Percentiles rank a stretch among this genome's conserved stretches.
These are phyloP conservation scores for Coleophora flavipennella DNA, from an alignment of 2,888 invertebrate genomes.

Conservation along the genomic window DNA sequence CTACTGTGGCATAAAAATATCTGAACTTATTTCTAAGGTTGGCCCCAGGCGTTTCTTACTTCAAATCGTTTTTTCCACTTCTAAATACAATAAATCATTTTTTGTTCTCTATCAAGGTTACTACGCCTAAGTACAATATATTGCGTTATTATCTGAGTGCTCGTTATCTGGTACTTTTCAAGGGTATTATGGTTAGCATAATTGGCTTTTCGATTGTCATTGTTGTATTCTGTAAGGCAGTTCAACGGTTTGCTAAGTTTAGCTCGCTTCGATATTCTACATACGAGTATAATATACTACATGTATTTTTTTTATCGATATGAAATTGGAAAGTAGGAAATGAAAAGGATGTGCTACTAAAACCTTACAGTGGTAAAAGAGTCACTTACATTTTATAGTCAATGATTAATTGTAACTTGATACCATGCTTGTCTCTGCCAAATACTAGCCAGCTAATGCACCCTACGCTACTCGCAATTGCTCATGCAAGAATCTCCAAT, in stretches of 20 bases:
- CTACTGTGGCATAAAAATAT: too few relatives aligned
- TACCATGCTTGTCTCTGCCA: background rate
- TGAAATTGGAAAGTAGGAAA: too few relatives aligned
- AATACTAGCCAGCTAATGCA: background rate
- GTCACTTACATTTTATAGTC: too few relatives aligned
- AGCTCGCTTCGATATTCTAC: too few relatives aligned
- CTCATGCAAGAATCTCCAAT: conserved; percentile 4
- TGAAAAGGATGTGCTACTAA: too few relatives aligned
- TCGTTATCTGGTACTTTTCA: conserved; percentile 33
- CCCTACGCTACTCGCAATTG: background rate
- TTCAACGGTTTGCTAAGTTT: too few relatives aligned
- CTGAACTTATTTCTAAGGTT: too few relatives aligned
- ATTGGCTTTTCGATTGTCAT: conserved; percentile 24
- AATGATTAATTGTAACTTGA: background rate
- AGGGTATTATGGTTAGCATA: conserved; percentile 36
- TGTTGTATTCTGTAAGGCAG: conserved; percentile 2
- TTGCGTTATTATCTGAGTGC: conserved; percentile 14
- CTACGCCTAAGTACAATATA: background rate
- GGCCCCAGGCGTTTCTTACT: too few relatives aligned
- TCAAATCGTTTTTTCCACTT: conserved; percentile 15
- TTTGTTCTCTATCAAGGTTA: conserved; percentile 16
- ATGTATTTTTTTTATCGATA: too few relatives aligned
- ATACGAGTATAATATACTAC: too few relatives aligned
- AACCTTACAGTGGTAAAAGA: too few relatives aligned
- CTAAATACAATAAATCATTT: conserved; percentile 15